Evolutionary conservation across 2,888 invertebrate genomes (phyloP), one percentile per base, ranked within the genome.

Genomic region (Agrochola circellaris): DNA sequence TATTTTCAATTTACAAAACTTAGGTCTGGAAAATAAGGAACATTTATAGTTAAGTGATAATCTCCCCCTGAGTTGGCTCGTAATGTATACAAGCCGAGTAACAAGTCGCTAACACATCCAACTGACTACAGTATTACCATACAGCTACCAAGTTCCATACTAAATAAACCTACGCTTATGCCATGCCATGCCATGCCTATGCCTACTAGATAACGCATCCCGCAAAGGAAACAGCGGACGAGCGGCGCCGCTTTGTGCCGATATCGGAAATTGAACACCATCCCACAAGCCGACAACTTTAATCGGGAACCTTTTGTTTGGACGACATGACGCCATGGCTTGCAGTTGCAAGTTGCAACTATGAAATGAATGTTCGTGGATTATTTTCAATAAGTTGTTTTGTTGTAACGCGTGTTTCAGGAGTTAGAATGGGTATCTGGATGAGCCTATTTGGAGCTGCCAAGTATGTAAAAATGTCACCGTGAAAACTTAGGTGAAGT

Each of bases 261-360:
- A 84, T 83, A 89, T 93, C 93, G 95, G 95, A 95, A 95, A 95
- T 95, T 94, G 93, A 91, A 93, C 88, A 82, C 84, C 86, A 84
- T 82, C 75, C 79, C 80, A 58, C 79, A 71, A 79, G 73, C 73
- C 84, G 76, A 79, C 78, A 85, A 90, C 90, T 88, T 89, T 85
- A 83, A 86, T 84, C 84, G 84, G 73, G 68, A 81, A 72, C 78
- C 89, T 84, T 88, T 86, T 90, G 90, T 90, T 90, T 84, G 84
- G 30, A 51, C n/a, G 51, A 48, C 65, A 71, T 76, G 69, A 45
- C 26, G 62, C 23, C 23, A n/a, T 56, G 26, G 76, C 69, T 83
- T 67, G 66, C 48, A 68, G 42, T 54, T 71, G 60, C 67, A 68
- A 51, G 73, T 62, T 73, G 66, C 9, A 13, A 42, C 62, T 75